Conservation (phyloP, 2,797 vertebrate species). For the Pseudocheirus occidentalis region DNA sequence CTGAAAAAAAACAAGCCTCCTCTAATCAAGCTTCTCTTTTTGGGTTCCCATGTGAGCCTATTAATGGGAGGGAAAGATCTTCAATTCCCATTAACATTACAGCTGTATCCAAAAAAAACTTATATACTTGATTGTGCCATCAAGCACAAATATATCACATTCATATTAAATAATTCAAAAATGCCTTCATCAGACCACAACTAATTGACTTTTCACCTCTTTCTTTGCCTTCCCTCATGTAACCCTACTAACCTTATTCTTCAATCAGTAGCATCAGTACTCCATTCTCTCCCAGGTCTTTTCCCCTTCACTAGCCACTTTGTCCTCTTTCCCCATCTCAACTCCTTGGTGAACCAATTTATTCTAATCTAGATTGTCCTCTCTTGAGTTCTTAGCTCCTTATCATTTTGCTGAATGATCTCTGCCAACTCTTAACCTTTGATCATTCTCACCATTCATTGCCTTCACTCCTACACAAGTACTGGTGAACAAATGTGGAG, state of each 20-base stretch:
- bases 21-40: too few relatives aligned
- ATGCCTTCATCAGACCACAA: neutral
- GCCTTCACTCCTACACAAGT: neutral
- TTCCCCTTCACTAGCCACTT: neutral
- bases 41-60: too few relatives aligned
- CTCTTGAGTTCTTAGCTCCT: neutral
- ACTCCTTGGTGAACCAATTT: neutral
- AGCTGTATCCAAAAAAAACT: neutral
- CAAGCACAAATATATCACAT: neutral
- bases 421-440: neutral
- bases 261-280: neutral
- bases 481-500: neutral
- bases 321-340: neutral
- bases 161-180: neutral
- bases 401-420: neutral
- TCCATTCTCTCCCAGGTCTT: neutral
- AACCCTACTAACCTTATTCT: neutral
- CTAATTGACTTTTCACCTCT: neutral
- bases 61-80: too few relatives aligned
- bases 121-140: neutral
- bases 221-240: neutral
- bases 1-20: too few relatives aligned
- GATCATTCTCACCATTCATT: neutral
- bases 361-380: neutral
- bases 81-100: too few relatives aligned